phyloP scores from a whole-genome alignment of 2,797 vertebrate species.

The Thalassophryne amazonica region DNA sequence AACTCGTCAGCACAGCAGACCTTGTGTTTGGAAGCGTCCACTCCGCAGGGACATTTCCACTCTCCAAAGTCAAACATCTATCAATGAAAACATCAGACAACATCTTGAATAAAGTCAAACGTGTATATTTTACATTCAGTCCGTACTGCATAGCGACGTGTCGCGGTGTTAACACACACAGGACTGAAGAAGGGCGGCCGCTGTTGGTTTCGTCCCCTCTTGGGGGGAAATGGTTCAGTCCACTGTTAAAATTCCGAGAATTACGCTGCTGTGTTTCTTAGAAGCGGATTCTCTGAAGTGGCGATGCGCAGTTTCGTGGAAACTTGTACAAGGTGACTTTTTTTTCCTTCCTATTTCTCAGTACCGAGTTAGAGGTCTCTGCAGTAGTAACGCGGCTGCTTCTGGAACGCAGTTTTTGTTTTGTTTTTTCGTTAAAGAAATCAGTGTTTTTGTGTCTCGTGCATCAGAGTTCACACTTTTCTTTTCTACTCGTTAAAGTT shows the following conservation, averaged over 20 bases:
- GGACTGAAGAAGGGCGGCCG: accelerated
- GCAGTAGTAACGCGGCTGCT: slow-evolving; percentile 17
- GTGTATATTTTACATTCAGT: accelerated
- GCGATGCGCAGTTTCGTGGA: slow-evolving; percentile 96
- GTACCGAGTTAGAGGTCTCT: slow-evolving; percentile 56
- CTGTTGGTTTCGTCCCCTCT: slow-evolving; percentile 50
- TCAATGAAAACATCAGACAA: accelerated
- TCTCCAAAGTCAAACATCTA: accelerated
- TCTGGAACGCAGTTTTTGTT: slow-evolving; percentile 9
- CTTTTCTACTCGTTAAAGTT: too few relatives aligned
- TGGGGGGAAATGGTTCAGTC: slow-evolving; percentile 74
- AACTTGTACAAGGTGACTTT: slow-evolving; percentile 98
- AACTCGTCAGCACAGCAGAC: slow-evolving; percentile 75
- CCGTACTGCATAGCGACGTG: accelerated
- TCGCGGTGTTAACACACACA: accelerated
- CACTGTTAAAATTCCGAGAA: slow-evolving; percentile 97
- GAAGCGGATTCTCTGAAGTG: slow-evolving; percentile 98
- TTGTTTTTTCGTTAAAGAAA: too few relatives aligned
- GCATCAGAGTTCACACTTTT: too few relatives aligned
- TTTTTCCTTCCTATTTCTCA: slow-evolving; percentile 79
- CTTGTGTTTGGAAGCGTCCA: slow-evolving; percentile 60
- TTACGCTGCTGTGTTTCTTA: slow-evolving; percentile 92
- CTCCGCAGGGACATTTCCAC: background rate
- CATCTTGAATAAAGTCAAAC: accelerated
- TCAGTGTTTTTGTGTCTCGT: background rate